These are phyloP conservation scores for Drosophila seclusa DNA, from an alignment of 2,888 invertebrate species.

Conservation along the genomic window DNA sequence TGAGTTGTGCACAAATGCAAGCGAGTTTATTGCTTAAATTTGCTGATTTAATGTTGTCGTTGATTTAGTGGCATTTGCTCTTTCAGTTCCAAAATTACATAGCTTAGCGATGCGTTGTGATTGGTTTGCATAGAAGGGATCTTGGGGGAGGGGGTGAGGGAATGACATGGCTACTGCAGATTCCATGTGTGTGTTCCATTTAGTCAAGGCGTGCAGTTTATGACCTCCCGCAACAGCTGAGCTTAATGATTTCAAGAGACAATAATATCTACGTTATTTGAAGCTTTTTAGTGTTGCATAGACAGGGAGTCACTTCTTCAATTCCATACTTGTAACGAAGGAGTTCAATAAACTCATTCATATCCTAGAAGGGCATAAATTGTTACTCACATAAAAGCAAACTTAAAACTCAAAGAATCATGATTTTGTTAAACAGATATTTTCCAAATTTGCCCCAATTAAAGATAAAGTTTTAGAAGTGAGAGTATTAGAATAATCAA, in stretches of 20 bases:
- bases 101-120: constrained; percentile 34
- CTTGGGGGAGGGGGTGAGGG: neutral
- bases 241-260: constrained; percentile 32
- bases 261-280: neutral
- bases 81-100: constrained; percentile 20
- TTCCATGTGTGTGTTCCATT: constrained; percentile 3
- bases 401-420: neutral
- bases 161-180: neutral
- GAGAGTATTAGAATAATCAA: neutral
- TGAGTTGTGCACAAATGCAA: constrained; percentile 52
- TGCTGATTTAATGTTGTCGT: constrained; percentile 21
- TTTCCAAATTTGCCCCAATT: neutral
- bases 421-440: neutral
- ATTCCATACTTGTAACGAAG: neutral
- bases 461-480: neutral
- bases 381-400: neutral
- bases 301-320: neutral
- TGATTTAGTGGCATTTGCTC: constrained; percentile 6
- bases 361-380: neutral
- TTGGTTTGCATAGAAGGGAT: neutral
- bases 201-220: constrained; percentile 45
- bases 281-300: neutral
- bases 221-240: constrained; percentile 49
- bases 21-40: constrained; percentile 60
- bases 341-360: neutral